phyloP scores from a whole-genome alignment of 1,140 invertebrate species.

The Drusus annulatus region DNA sequence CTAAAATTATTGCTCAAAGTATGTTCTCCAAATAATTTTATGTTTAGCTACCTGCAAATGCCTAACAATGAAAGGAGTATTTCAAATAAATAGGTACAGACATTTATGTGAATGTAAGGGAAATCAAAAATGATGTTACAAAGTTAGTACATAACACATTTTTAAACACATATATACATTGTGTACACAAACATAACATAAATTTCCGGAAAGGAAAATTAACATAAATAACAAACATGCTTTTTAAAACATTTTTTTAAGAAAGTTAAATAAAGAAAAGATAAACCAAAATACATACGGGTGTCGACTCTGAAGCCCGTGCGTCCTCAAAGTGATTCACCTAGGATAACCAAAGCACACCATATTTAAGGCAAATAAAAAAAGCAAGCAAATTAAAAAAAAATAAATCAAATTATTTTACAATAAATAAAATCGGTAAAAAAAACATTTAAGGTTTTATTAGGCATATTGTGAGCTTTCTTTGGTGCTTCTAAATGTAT shows the following conservation, averaged over 20 bases:
- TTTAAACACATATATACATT: not conserved
- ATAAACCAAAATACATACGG: constrained; percentile 71
- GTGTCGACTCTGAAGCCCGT: constrained; percentile 67
- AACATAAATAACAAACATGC: constrained; percentile 27
- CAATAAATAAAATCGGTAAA: not conserved
- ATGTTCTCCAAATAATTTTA: no score
- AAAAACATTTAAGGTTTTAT: not conserved
- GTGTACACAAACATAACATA: not conserved
- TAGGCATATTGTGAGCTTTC: no score
- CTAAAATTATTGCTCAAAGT: no score
- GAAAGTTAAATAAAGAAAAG: constrained; percentile 24
- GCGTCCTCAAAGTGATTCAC: constrained; percentile 45
- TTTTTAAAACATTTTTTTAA: not conserved
- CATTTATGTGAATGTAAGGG: no score
- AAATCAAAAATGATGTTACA: no score
- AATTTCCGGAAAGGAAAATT: not conserved
- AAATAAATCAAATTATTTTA: constrained; percentile 11
- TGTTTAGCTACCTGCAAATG: no score
- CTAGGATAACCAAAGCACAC: constrained; percentile 50
- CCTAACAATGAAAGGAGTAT: no score
- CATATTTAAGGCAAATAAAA: constrained; percentile 48
- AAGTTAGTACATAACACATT: not conserved
- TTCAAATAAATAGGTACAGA: no score
- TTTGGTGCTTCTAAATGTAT: no score
- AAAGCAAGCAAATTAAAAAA: constrained; percentile 24